Evolutionary conservation across 2,113 vertebrate genomes (phyloP), one percentile per base, ranked within the genome.

Genomic region (Phylloscopus trochiloides): DNA sequence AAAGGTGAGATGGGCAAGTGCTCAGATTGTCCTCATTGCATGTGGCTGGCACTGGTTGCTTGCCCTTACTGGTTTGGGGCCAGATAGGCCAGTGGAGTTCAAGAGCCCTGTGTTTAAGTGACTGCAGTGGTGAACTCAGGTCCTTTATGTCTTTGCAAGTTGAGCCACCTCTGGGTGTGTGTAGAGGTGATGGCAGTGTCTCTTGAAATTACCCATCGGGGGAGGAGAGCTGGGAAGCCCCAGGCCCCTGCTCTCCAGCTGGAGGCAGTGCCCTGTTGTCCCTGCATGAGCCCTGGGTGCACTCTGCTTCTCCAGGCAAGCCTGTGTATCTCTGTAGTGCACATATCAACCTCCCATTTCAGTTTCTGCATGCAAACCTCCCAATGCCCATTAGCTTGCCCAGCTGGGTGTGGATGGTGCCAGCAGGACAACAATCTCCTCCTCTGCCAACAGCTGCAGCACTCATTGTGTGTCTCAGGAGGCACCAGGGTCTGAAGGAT

Each of bases 21-120:
- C 26, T 48, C 28, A 13, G 17, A 26, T 51, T 7, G 1, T 62
- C 0, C 0, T 55, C 40, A 3, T 48, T 7, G 9, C 12, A 31
- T 31, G 13, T 51, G 43, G 4, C 43, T 75, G 45, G n/a, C 17
- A 16, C 31, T 31, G 4, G 6, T 65, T 80, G n/a, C 28, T 32
- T 62, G 32, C 21, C 22, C 25, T 45, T 77, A 20, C 8, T 73
- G 43, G 7, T 76, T 29, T 77, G 58, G 51, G 32, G 14, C 40
- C 58, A 61, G 54, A 10, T 16, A 59, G 62, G 22, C 40, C 83
- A 47, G 24, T 26, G 17, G 61, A 77, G 25, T 52, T 93, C 45
- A 61, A n/a, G 89, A 73, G 19, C n/a, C 42, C 40, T 1, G 0
- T 78, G 58, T 82, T 70, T 50, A 42, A 55, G 62, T 31, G 82